Evolutionary conservation across 2,888 invertebrate genomes (phyloP).

Genomic region (Apodemia duryi): DNA sequence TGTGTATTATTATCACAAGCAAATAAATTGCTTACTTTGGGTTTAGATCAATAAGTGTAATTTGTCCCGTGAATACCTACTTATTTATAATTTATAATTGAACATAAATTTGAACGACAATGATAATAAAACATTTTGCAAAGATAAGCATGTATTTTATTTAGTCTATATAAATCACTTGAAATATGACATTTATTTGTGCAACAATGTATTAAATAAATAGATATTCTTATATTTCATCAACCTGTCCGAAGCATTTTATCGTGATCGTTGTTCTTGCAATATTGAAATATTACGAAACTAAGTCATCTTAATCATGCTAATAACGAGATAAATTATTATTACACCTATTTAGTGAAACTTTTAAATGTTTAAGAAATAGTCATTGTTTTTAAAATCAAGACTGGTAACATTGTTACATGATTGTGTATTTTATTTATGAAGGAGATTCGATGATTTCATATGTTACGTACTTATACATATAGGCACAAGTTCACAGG

Average conservation of each 20-base stretch:
- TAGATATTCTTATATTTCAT: conserved; percentile 6
- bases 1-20: too few relatives aligned
- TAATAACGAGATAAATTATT: not conserved
- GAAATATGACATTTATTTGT: not conserved
- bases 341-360: not conserved
- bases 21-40: too few relatives aligned
- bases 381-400: not conserved
- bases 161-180: not conserved
- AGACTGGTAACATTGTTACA: too few relatives aligned
- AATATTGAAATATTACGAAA: conserved; percentile 9
- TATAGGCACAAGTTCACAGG: too few relatives aligned
- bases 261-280: conserved; percentile 5
- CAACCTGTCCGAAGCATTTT: not conserved
- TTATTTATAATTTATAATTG: too few relatives aligned
- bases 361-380: not conserved
- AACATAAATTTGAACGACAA: too few relatives aligned
- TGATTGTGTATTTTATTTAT: too few relatives aligned
- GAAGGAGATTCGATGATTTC: too few relatives aligned
- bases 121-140: not conserved
- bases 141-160: not conserved
- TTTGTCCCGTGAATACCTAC: too few relatives aligned
- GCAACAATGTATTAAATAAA: not conserved
- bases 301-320: conserved; percentile 6
- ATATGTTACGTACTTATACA: too few relatives aligned
- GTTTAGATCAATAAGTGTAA: too few relatives aligned